Evolutionary conservation across 2,797 vertebrate genomes (phyloP).

Genomic region (Arnoldichthys spilopterus): DNA sequence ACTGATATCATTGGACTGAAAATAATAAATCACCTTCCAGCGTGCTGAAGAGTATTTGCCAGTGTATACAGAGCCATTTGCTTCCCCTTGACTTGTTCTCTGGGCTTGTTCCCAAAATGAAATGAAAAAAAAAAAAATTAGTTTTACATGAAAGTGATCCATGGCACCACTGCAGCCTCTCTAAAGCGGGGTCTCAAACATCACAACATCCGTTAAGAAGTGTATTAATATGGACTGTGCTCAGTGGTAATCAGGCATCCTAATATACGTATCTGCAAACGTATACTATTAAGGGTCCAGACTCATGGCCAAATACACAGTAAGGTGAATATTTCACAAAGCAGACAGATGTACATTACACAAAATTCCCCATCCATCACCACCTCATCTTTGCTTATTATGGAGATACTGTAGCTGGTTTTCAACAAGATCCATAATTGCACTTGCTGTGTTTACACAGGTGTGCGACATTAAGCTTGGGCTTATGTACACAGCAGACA

Average conservation of each 20-base stretch:
- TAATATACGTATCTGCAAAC: too few relatives aligned
- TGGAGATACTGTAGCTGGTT: too few relatives aligned
- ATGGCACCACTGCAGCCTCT: neutral
- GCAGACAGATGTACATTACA: too few relatives aligned
- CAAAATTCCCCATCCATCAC: neutral
- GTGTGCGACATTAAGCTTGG: neutral
- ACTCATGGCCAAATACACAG: neutral
- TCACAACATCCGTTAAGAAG: constrained; percentile 12
- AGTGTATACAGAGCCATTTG: neutral
- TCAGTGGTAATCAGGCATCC: neutral
- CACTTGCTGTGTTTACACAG: constrained; percentile 4
- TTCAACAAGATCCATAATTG: neutral
- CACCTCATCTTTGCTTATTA: neutral
- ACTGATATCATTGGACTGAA: neutral
- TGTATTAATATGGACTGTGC: constrained; percentile 1
- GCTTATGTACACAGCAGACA: constrained; percentile 1
- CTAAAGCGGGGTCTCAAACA: too few relatives aligned
- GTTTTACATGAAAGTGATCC: neutral
- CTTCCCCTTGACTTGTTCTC: neutral
- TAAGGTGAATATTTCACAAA: neutral
- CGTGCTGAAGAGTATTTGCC: neutral
- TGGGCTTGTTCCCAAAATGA: neutral
- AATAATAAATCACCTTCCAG: neutral
- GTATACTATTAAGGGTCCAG: neutral
- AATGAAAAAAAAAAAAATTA: neutral